phyloP scores from a whole-genome alignment of 1,140 invertebrate species.

The Archivesica marissinica region DNA sequence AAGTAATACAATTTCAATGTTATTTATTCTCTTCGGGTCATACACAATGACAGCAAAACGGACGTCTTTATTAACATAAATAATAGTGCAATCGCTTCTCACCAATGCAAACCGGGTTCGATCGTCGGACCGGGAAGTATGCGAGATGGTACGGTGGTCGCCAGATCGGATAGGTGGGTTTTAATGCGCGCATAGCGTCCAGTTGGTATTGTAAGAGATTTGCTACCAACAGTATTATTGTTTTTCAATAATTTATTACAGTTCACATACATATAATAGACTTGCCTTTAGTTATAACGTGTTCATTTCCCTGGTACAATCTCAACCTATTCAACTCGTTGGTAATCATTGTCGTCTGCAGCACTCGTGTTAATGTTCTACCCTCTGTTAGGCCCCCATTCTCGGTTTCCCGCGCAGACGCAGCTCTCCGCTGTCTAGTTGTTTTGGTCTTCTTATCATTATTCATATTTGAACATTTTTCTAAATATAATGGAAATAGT shows the following conservation, averaged over 20 bases:
- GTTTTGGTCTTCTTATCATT: too few species aligned
- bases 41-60: not conserved
- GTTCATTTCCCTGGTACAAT: not conserved
- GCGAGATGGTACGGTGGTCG: too few species aligned
- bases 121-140: too few species aligned
- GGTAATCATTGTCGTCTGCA: slow-evolving; percentile 2
- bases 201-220: not conserved
- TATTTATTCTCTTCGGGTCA: not conserved
- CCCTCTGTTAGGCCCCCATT: not conserved
- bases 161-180: too few species aligned
- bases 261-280: not conserved
- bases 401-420: not conserved
- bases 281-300: not conserved
- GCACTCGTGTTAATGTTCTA: not conserved
- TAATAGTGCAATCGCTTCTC: not conserved
- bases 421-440: not conserved
- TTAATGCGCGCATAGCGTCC: too few species aligned
- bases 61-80: not conserved
- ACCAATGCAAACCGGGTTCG: too few species aligned
- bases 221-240: not conserved
- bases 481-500: too few species aligned
- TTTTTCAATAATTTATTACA: not conserved
- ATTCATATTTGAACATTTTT: too few species aligned
- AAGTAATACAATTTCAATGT: not conserved
- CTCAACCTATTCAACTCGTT: slow-evolving; percentile 1